These are phyloP conservation scores for Falco concolor DNA, from an alignment of 2,797 vertebrate species.

Conservation along the genomic window DNA sequence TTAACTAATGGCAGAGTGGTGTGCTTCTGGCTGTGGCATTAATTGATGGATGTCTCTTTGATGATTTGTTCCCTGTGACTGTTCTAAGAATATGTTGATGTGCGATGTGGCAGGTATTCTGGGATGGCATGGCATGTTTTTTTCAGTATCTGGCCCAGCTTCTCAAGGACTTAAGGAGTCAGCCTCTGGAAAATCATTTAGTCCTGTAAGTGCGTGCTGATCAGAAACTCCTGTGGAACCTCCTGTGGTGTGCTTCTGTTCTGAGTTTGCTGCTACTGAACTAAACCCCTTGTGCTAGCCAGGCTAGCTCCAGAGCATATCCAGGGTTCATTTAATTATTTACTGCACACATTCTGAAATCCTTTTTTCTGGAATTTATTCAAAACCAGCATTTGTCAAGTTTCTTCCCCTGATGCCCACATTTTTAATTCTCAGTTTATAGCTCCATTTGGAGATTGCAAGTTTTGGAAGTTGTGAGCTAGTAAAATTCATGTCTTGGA, in stretches of 20 bases:
- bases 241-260: background rate
- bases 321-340: background rate
- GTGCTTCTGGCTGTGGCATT: background rate
- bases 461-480: background rate
- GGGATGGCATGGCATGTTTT: background rate
- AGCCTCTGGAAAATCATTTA: background rate
- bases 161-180: background rate
- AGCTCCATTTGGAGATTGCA: background rate
- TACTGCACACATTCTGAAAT: background rate
- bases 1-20: background rate
- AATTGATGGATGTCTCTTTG: background rate
- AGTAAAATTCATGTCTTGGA: background rate
- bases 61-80: background rate
- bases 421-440: background rate
- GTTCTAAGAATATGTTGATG: background rate
- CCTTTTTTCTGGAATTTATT: background rate
- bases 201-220: background rate
- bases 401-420: rapidly evolving
- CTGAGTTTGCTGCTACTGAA: background rate
- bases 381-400: background rate
- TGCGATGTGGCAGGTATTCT: background rate
- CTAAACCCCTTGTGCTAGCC: background rate
- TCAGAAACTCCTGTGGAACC: background rate
- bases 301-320: background rate
- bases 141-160: background rate